Conservation (phyloP, 2,888 invertebrate species). For the Mactromeris polynyma region DNA sequence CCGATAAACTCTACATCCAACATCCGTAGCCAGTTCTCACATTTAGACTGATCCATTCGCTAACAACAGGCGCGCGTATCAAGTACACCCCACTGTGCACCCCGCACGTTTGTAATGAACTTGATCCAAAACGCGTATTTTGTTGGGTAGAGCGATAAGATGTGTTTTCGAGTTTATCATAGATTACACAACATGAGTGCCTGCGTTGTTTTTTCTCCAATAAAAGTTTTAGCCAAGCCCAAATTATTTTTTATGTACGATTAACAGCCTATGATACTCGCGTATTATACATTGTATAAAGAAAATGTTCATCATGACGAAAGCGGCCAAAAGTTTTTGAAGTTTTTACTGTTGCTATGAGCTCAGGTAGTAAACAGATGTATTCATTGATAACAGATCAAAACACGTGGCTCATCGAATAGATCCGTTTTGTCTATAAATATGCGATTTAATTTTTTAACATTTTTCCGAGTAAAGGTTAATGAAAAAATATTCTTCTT, state of each 20-base stretch:
- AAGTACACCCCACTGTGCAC: slow-evolving; percentile 11
- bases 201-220: background rate
- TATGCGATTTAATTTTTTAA: too few relatives aligned
- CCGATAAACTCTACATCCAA: slow-evolving; percentile 14
- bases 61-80: background rate
- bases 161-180: slow-evolving; percentile 27
- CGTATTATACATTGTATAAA: too few relatives aligned
- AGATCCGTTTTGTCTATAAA: too few relatives aligned
- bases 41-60: slow-evolving; percentile 16
- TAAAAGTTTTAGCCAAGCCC: background rate
- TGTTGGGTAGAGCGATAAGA: slow-evolving; percentile 30
- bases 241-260: background rate
- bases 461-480: too few relatives aligned
- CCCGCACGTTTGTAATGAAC: slow-evolving; percentile 19
- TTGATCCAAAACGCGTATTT: slow-evolving; percentile 14
- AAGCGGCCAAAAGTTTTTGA: too few relatives aligned
- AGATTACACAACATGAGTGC: slow-evolving; percentile 30
- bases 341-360: too few relatives aligned
- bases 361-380: too few relatives aligned
- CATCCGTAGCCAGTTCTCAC: slow-evolving; percentile 32
- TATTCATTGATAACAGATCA: too few relatives aligned
- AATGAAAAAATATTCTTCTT: too few relatives aligned
- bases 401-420: too few relatives aligned
- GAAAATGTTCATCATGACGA: too few relatives aligned
- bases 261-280: too few relatives aligned